phyloP scores from a whole-genome alignment of 1,140 invertebrate species.

The Cepaea nemoralis region DNA sequence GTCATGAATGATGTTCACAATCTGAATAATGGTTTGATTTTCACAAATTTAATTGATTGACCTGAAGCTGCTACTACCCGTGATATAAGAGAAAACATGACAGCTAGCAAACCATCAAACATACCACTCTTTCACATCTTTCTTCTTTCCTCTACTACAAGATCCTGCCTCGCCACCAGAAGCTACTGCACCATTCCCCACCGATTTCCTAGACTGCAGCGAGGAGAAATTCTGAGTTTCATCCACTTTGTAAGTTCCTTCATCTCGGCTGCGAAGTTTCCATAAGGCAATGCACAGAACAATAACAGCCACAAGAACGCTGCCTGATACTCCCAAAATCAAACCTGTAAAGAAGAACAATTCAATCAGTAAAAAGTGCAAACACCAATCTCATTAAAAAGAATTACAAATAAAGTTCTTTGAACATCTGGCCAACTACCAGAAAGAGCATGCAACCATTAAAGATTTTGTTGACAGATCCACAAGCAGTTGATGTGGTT shows the following conservation, averaged over 20 bases:
- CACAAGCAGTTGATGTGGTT: too few relatives aligned
- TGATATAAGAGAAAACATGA: not conserved
- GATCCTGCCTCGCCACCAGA: slow-evolving; percentile 70
- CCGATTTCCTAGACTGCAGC: slow-evolving; percentile 60
- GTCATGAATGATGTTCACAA: too few relatives aligned
- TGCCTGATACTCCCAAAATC: slow-evolving; percentile 90
- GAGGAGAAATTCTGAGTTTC: slow-evolving; percentile 77
- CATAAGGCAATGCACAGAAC: slow-evolving; percentile 90
- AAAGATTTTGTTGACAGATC: too few relatives aligned
- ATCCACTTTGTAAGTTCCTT: slow-evolving; percentile 91
- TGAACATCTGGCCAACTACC: too few relatives aligned
- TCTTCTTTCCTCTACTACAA: slow-evolving; percentile 78
- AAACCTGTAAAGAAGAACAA: slow-evolving; percentile 71
- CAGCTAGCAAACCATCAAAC: slow-evolving; percentile 77
- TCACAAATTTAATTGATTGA: too few relatives aligned
- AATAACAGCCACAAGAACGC: slow-evolving; percentile 90
- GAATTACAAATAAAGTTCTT: too few relatives aligned
- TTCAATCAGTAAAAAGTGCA: too few relatives aligned
- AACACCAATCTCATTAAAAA: too few relatives aligned
- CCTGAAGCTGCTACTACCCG: too few relatives aligned
- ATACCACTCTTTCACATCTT: slow-evolving; percentile 95
- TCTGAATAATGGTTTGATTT: not conserved
- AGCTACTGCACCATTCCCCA: slow-evolving; percentile 68
- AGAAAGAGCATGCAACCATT: too few relatives aligned
- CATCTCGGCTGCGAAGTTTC: slow-evolving; percentile 88